Evolutionary conservation across 2,888 invertebrate genomes (phyloP).

Genomic region (Incurvaria masculella): DNA sequence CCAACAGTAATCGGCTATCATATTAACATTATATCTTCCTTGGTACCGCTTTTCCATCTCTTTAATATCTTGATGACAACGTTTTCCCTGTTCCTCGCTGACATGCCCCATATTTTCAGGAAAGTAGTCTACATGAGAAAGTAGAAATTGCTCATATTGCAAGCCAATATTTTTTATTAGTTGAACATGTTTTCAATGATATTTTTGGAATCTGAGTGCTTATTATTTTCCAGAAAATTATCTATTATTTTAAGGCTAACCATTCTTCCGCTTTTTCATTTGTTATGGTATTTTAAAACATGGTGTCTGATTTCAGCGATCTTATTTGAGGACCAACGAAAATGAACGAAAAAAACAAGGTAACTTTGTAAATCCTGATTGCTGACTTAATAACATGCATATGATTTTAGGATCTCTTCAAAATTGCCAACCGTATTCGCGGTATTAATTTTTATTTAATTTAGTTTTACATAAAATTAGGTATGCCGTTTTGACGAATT

Average conservation of each 20-base stretch:
- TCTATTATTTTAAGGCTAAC: background rate
- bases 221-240: conserved; percentile 1
- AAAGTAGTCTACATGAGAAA: conserved; percentile 4
- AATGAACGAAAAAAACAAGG: too few species aligned
- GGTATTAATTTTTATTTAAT: too few species aligned
- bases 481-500: too few species aligned
- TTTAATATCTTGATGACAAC: conserved; percentile 1
- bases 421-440: too few species aligned
- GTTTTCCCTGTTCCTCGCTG: conserved; percentile 17
- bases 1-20: too few species aligned
- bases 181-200: background rate
- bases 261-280: background rate
- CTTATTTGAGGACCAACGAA: conserved; percentile 2
- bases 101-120: conserved; percentile 4
- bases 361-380: too few species aligned
- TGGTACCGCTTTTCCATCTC: too few species aligned
- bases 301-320: background rate
- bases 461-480: too few species aligned
- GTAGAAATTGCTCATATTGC: conserved; percentile 3
- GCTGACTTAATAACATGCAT: too few species aligned
- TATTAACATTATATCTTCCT: too few species aligned
- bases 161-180: conserved; percentile 1
- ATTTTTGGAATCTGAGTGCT: conserved; percentile 1
- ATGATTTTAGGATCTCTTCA: too few species aligned
- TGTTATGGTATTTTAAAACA: background rate